Conservation (phyloP, 2,113 vertebrate genomes). For the Gallinago paraguaiae region DNA sequence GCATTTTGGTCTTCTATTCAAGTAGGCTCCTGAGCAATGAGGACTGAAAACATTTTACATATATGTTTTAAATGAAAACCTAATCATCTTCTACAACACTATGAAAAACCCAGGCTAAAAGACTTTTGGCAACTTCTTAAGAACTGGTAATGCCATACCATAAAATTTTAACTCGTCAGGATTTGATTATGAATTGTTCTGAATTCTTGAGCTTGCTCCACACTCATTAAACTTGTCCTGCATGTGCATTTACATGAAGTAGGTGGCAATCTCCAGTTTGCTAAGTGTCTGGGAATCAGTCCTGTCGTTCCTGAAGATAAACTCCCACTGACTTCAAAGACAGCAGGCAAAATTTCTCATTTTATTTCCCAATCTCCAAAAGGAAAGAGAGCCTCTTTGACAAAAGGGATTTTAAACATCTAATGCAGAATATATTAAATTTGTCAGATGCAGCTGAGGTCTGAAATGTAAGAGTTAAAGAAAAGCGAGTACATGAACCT, state of each 20-base stretch:
- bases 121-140: neutral
- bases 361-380: neutral
- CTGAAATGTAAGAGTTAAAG: slow-evolving; percentile 1
- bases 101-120: neutral
- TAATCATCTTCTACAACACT: neutral
- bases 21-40: neutral
- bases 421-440: neutral
- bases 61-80: neutral
- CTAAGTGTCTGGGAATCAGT: neutral
- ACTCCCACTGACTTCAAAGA: neutral
- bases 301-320: neutral
- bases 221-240: neutral
- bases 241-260: neutral
- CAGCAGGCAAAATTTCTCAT: neutral
- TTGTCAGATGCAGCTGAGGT: neutral
- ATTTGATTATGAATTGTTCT: neutral
- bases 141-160: neutral
- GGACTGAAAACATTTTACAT: neutral
- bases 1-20: neutral
- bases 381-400: neutral
- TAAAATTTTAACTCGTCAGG: neutral
- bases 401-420: slow-evolving; percentile 8
- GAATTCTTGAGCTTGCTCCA: neutral
- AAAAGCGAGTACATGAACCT: neutral
- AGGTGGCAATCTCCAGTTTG: neutral